Evolutionary conservation across 2,888 invertebrate species (phyloP).

Genomic region (Salpingus planirostris): DNA sequence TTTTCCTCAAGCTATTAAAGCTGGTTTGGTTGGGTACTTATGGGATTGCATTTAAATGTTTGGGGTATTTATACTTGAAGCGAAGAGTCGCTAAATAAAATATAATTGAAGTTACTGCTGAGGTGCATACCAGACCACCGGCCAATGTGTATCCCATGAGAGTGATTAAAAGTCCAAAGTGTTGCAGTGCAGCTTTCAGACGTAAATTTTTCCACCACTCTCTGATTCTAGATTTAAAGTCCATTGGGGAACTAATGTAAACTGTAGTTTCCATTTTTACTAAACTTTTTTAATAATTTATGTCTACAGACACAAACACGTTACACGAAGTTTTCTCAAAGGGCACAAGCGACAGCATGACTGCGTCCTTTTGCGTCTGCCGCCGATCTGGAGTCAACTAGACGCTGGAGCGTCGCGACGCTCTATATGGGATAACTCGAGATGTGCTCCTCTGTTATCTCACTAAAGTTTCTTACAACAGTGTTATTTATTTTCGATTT

Average conservation of each 20-base stretch:
- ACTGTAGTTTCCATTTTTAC: conserved; percentile 25
- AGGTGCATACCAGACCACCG: conserved; percentile 76
- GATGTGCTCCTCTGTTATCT: too few relatives aligned
- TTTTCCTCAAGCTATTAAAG: not conserved
- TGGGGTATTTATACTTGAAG: not conserved
- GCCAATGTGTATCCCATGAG: conserved; percentile 70
- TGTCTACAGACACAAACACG: not conserved
- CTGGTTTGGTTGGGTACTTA: not conserved
- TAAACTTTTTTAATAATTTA: not conserved
- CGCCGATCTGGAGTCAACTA: conserved; percentile 15
- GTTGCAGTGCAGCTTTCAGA: conserved; percentile 60
- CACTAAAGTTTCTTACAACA: too few relatives aligned
- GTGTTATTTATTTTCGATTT: too few relatives aligned
- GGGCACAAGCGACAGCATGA: conserved; percentile 2
- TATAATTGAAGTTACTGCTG: too few relatives aligned
- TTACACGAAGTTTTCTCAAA: conserved; percentile 2
- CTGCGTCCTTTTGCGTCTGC: conserved; percentile 6
- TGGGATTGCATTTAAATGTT: too few relatives aligned
- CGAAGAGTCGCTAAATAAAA: not conserved
- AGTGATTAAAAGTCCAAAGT: conserved; percentile 64
- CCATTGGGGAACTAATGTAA: conserved; percentile 29
- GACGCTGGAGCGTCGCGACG: conserved; percentile 17
- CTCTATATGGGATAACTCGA: too few relatives aligned
- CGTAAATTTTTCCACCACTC: conserved; percentile 49
- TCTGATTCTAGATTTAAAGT: conserved; percentile 32